Base-by-base conservation (phyloP, 2,113 vertebrate species). In the Chloropsis hardwickii region DNA sequence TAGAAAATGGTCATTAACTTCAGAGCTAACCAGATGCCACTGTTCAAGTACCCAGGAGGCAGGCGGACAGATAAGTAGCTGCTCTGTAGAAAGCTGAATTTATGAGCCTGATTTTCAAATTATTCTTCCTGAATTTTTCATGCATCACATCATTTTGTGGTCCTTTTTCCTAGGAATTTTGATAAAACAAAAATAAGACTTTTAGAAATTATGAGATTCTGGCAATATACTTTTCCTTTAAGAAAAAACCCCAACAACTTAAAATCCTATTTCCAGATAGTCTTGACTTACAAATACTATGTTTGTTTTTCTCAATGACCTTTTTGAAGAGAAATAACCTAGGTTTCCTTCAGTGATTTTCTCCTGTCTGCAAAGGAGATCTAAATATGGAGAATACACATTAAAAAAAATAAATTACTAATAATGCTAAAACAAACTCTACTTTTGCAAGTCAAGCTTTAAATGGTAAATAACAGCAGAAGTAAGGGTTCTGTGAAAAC, bases 1-100 rank as follows among this genome's bases (percentile, higher is more conserved):
- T 14, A 93, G 88, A 90, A 95, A 96, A 96, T 81, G 48, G 48
- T 92, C 84, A 95, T 92, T 92, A 95, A 91, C 57, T 95, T 92
- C 65, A 69, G 81, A 92, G 73, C 81, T 87, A 96, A 83, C 61
- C 89, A 91, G 93, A 95, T 94, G 95, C 84, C 86, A 85, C 81
- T 87, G 89, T 91, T 94, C 85, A 94, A 89, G 74, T 25, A 84
- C 57, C 64, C 23, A 0, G 40, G 73, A 92, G 92, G 87, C 69
- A 94, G 44, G 70, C 60, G 84, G 48, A 51, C 42, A 74, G 81
- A 39, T 27, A 92, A 91, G 61, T 88, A 92, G 81, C 48, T 92
- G 53, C 37, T 53, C 45, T 67, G 62, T 22, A 84, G 45, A 90
- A 93, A 81, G 39, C 51, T 73, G 70, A 90, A 93, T 86, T 82